phyloP scores from a whole-genome alignment of 2,113 vertebrate genomes.

The Paratilapia polleni region DNA sequence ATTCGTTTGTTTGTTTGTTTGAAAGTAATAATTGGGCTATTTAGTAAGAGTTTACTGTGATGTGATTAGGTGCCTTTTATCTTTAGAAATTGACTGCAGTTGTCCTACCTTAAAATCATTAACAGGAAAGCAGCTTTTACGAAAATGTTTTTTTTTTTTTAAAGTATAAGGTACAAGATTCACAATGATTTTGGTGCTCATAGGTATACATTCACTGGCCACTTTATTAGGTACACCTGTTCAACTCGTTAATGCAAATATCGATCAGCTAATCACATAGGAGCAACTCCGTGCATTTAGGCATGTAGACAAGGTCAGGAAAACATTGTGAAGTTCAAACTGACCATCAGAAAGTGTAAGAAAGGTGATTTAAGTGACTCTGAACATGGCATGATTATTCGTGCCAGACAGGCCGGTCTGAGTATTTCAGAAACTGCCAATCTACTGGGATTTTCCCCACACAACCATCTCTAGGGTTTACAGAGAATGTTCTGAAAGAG shows the following conservation, averaged over 20 bases:
- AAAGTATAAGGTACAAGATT: too few relatives aligned
- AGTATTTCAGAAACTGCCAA: conserved; percentile 1
- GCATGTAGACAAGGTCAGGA: not conserved
- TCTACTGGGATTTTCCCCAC: not conserved
- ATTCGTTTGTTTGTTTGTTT: too few relatives aligned
- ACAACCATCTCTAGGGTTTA: not conserved
- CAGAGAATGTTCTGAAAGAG: not conserved
- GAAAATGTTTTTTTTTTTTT: too few relatives aligned
- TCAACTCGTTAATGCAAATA: not conserved
- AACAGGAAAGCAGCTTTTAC: too few relatives aligned
- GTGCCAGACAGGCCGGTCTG: not conserved
- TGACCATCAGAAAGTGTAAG: not conserved
- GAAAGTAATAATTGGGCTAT: not conserved
- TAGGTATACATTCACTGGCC: not conserved
- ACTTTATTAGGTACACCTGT: not conserved
- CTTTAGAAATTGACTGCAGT: not conserved
- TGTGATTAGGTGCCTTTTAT: not conserved
- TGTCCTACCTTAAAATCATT: not conserved
- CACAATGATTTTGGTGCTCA: too few relatives aligned
- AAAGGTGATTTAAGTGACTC: not conserved
- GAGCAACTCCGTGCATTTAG: rapidly evolving
- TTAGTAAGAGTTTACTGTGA: not conserved
- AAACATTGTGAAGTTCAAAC: not conserved
- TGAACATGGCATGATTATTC: rapidly evolving
- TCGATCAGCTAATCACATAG: not conserved